These are phyloP conservation scores for Coboldia fuscipes DNA, from an alignment of 1,140 invertebrate genomes.

Conservation along the genomic window DNA sequence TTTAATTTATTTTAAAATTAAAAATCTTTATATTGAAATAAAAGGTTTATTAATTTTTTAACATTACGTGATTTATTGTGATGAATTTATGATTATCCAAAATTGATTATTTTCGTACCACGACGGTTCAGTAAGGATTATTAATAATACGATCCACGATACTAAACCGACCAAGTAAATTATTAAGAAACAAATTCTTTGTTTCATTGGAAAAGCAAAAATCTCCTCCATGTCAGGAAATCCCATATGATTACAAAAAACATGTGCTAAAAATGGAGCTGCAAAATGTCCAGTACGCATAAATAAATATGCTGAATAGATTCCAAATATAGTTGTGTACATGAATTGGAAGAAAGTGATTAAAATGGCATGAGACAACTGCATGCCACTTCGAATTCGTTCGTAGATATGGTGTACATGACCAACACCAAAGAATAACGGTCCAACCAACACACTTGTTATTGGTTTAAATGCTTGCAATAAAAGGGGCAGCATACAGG, in stretches of 20 bases:
- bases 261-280: constrained; percentile 72
- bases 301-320: constrained; percentile 81
- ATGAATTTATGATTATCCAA: too few relatives aligned
- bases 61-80: too few relatives aligned
- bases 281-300: constrained; percentile 64
- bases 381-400: constrained; percentile 42
- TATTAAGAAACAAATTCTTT: constrained; percentile 34
- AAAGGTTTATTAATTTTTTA: too few relatives aligned
- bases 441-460: constrained; percentile 61
- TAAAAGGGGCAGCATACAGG: constrained; percentile 81
- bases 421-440: constrained; percentile 81
- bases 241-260: constrained; percentile 93
- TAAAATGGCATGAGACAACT: constrained; percentile 12
- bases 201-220: constrained; percentile 35
- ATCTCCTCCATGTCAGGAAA: constrained; percentile 75
- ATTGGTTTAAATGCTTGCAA: constrained; percentile 58
- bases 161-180: constrained; percentile 56
- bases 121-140: constrained; percentile 52
- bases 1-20: too few relatives aligned
- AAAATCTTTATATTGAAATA: too few relatives aligned
- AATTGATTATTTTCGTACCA: constrained; percentile 52
- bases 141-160: constrained; percentile 54
- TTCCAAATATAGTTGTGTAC: constrained; percentile 84
- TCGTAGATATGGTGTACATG: constrained; percentile 86
- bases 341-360: constrained; percentile 65